Evolutionary conservation across 2,113 vertebrate species (phyloP).

Genomic region (Lophura nycthemera): DNA sequence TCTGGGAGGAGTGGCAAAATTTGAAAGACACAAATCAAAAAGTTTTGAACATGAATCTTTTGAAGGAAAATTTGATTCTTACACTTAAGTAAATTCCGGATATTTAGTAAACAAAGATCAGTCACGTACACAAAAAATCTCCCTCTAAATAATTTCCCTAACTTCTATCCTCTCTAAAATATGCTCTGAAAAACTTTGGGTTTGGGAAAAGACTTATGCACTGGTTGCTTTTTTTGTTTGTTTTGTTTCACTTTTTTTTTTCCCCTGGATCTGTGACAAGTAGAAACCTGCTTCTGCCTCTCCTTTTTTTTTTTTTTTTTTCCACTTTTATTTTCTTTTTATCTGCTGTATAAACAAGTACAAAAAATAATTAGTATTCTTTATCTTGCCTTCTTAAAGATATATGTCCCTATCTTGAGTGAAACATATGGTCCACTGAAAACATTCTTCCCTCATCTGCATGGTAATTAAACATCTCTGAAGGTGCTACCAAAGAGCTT

Average conservation of each 20-base stretch:
- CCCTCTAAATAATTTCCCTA: background rate
- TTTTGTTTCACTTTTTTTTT: background rate
- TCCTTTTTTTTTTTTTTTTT: no score
- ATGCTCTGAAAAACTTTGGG: background rate
- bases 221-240: background rate
- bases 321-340: background rate
- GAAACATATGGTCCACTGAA: background rate
- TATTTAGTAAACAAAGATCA: constrained; percentile 1
- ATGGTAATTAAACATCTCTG: background rate
- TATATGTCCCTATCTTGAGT: background rate
- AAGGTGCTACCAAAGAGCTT: background rate
- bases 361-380: background rate
- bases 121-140: background rate
- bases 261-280: background rate
- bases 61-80: background rate
- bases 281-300: background rate
- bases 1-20: background rate
- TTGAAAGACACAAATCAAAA: background rate
- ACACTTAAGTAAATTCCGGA: background rate
- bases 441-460: background rate
- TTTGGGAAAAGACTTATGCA: background rate
- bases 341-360: background rate
- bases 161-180: background rate
- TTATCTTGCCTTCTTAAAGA: background rate
- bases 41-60: background rate